Percentiles rank a stretch among this genome's conserved stretches.
Conservation (phyloP, 2,888 invertebrate species). For the Drosophila percnosoma region DNA sequence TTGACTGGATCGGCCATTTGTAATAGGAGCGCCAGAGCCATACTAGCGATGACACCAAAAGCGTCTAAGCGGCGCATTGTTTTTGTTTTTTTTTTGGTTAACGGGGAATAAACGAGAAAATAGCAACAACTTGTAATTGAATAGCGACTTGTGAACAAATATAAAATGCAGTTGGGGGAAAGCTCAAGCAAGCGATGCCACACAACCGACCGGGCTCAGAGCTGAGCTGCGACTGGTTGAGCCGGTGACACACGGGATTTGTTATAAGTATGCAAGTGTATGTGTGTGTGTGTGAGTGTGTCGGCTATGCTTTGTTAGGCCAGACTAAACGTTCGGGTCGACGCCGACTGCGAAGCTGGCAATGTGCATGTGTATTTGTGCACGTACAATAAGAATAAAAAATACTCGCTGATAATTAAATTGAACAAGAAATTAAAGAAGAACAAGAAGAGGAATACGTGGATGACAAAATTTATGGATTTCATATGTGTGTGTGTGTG, state of each 20-base stretch:
- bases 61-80: slow-evolving; percentile 72
- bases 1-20: slow-evolving; percentile 67
- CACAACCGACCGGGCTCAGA: slow-evolving; percentile 67
- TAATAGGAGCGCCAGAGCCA: slow-evolving; percentile 51
- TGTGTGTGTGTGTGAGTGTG: slow-evolving; percentile 1
- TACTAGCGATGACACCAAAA: slow-evolving; percentile 52
- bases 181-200: slow-evolving; percentile 38
- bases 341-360: slow-evolving; percentile 29
- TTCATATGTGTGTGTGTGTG: not conserved
- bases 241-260: slow-evolving; percentile 56
- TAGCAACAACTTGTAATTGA: slow-evolving; percentile 30
- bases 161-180: not conserved
- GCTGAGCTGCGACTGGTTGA: slow-evolving; percentile 72
- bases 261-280: slow-evolving; percentile 46
- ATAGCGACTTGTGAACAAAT: slow-evolving; percentile 8
- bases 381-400: slow-evolving; percentile 6
- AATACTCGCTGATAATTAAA: slow-evolving; percentile 39
- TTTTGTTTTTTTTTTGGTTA: slow-evolving; percentile 12
- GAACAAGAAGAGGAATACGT: not conserved
- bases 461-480: not conserved
- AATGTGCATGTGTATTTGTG: not conserved
- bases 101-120: slow-evolving; percentile 24
- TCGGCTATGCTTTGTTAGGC: slow-evolving; percentile 22
- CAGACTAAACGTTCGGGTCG: slow-evolving; percentile 23
- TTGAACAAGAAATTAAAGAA: slow-evolving; percentile 15